Evolutionary conservation across 2,888 invertebrate genomes (phyloP).

Genomic region (Noctua janthe): DNA sequence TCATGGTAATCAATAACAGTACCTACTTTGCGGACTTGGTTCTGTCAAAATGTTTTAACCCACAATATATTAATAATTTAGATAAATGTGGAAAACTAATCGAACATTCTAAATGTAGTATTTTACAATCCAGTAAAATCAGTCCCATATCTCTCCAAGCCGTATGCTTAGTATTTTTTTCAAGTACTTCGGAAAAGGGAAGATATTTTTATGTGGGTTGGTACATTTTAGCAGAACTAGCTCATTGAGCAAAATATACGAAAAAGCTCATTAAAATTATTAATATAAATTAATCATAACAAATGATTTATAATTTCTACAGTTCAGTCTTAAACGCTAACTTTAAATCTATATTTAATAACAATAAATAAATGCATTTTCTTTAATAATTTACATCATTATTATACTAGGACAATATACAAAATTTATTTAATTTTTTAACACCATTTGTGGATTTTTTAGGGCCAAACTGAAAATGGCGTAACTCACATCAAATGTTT

Average conservation of each 20-base stretch:
- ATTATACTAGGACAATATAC: slow-evolving; percentile 68
- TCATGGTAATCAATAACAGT: slow-evolving; percentile 48
- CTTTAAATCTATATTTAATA: slow-evolving; percentile 69
- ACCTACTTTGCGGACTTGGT: background rate
- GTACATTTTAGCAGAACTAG: slow-evolving; percentile 3
- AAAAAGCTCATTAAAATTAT: slow-evolving; percentile 45
- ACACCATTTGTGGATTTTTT: slow-evolving; percentile 23
- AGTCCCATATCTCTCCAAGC: background rate
- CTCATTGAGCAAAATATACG: slow-evolving; percentile 39
- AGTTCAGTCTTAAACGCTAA: slow-evolving; percentile 79
- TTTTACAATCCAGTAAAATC: background rate
- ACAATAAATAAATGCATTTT: slow-evolving; percentile 85
- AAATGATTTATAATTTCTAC: slow-evolving; percentile 67
- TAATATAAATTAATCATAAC: slow-evolving; percentile 53
- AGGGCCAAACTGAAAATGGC: slow-evolving; percentile 32
- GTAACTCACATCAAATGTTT: slow-evolving; percentile 1
- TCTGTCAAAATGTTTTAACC: background rate
- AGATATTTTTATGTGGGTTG: background rate
- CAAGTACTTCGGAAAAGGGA: background rate
- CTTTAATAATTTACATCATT: slow-evolving; percentile 77
- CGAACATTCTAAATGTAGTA: background rate
- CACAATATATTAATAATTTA: background rate
- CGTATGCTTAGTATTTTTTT: background rate
- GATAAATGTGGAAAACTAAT: background rate
- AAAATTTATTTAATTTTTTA: slow-evolving; percentile 52